These are phyloP conservation scores for Protula sp. DNA, from an alignment of 2,888 invertebrate genomes.

Conservation along the genomic window DNA sequence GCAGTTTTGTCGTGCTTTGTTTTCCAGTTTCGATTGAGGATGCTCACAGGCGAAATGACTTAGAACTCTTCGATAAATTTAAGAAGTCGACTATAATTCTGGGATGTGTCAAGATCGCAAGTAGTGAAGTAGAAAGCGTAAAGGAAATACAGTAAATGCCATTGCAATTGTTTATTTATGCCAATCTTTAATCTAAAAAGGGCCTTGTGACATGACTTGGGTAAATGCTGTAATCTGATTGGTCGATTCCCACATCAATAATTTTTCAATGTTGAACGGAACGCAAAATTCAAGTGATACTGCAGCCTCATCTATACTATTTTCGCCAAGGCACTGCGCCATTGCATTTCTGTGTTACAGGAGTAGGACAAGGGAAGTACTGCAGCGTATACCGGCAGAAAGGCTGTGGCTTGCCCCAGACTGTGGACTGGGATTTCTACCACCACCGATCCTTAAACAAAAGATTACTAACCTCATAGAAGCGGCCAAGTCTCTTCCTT, in stretches of 20 bases:
- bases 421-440: conserved; percentile 22
- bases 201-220: no score
- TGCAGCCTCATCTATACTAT: no score
- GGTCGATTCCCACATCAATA: no score
- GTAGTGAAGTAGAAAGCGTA: conserved; percentile 17
- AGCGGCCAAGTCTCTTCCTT: conserved; percentile 7
- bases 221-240: no score
- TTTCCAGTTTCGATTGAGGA: conserved; percentile 17
- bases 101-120: conserved; percentile 22
- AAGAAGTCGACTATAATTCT: conserved; percentile 19
- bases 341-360: no score
- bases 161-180: no score
- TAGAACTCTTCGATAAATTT: conserved; percentile 9
- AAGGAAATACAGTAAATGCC: conserved; percentile 21
- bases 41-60: conserved; percentile 14
- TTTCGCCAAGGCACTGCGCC: no score
- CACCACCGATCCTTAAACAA: conserved; percentile 9
- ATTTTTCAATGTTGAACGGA: no score
- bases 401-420: conserved; percentile 21
- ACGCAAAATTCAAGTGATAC: no score
- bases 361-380: conserved; percentile 1
- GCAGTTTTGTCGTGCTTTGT: no score
- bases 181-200: no score
- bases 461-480: conserved; percentile 20
- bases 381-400: conserved; percentile 16